Base-by-base conservation (phyloP, 2,888 invertebrate species). In the Sesamia inferens region DNA sequence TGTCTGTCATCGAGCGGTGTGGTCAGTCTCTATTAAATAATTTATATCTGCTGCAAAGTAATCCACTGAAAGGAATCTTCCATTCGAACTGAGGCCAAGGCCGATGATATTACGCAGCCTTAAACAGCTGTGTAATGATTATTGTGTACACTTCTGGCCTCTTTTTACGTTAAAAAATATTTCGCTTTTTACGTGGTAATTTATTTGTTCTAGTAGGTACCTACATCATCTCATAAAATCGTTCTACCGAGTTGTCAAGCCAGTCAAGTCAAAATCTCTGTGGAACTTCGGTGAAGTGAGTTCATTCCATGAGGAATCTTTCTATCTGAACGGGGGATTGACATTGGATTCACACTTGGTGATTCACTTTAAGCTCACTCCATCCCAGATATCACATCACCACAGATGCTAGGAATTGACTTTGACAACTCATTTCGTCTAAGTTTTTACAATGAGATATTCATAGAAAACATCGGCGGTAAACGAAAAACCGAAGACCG, bases 51-150 rank as follows among this genome's bases (percentile, higher is more conserved):
- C 82, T 85, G 75, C 78, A 85, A 70, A 85, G 81, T 86, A 82
- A 88, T 83, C 78, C 82, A 75, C 76, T 76, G 82, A 81, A 87
- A 85, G 92, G 90, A 91, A 92, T 90, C 85, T 92, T 92, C 92
- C 91, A 88, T 85, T 88, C 80, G 80, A 81, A 78, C 78, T 78
- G 81, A 78, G 78, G 83, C 83, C 84, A 87, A 83, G 85, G 85
- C 71, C 71, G 72, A 61, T 61, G 68, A 76, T 77, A 75, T 59
- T 75, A 76, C 66, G 58, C 55, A 78, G 71, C 85, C 78, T 81
- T 78, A 72, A 77, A 62, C 81, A 81, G 64, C 76, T 76, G 74
- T 71, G 58, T 74, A 71, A 76, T 63, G 68, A 71, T 65, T 48
- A 54, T 69, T 83, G 75, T 77, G 47, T 68, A 71, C 63, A 68